Evolutionary conservation across 30 jellyfish, hydroid and myxozoan species (phyloP).

Genomic region (Aurelia aurita complex sp. Pacific): DNA sequence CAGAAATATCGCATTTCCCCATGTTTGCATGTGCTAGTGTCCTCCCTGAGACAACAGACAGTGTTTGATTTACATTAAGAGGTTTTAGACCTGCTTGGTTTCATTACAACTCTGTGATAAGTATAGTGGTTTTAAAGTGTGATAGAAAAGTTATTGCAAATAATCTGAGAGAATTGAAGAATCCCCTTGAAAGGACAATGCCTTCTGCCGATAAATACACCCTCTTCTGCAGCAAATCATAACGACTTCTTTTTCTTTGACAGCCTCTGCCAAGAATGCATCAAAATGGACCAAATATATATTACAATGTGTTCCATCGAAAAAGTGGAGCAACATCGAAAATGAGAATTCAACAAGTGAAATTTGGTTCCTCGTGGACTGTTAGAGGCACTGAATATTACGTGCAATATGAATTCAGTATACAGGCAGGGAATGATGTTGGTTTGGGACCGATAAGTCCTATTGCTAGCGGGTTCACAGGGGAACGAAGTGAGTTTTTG

Average conservation of each 20-base stretch:
- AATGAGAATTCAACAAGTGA: conserved; percentile 62
- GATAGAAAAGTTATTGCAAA: too few relatives aligned
- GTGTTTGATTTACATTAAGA: too few relatives aligned
- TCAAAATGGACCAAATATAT: conserved; percentile 87
- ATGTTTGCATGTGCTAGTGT: too few relatives aligned
- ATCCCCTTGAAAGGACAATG: too few relatives aligned
- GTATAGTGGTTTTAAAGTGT: too few relatives aligned
- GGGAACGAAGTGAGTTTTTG: conserved; percentile 88
- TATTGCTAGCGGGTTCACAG: conserved; percentile 78
- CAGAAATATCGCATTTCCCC: too few relatives aligned
- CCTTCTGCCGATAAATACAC: too few relatives aligned
- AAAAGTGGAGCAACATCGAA: conserved; percentile 41
- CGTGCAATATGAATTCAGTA: conserved; percentile 71
- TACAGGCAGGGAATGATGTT: conserved; percentile 86
- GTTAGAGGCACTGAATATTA: conserved; percentile 76
- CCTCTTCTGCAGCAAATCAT: neutral
- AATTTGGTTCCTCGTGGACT: conserved; percentile 50
- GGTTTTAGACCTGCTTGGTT: too few relatives aligned
- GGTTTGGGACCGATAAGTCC: conserved; percentile 96
- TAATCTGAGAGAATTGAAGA: too few relatives aligned
- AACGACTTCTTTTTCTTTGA: neutral
- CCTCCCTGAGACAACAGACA: too few relatives aligned
- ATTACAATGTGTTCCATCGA: conserved; percentile 78
- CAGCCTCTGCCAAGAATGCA: conserved; percentile 75
- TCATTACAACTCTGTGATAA: too few relatives aligned